Evolutionary conservation across 2,888 invertebrate genomes (phyloP).

Genomic region (Junonia oenone): DNA sequence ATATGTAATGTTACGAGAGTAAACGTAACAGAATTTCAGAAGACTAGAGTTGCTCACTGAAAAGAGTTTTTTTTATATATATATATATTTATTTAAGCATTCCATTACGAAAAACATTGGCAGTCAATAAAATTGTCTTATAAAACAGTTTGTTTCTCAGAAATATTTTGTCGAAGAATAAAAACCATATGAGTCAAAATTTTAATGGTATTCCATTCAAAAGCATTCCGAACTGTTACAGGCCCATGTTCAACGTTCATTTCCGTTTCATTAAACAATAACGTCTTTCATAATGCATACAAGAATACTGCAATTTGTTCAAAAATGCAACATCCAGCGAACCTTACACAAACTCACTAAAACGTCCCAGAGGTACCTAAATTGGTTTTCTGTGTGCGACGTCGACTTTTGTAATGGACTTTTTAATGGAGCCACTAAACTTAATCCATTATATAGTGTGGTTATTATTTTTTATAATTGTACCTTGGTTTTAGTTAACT

Average conservation of each 20-base stretch:
- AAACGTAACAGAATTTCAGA: not conserved
- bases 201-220: too few relatives aligned
- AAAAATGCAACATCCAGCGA: constrained; percentile 13
- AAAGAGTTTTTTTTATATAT: not conserved
- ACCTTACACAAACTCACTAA: constrained; percentile 19
- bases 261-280: constrained; percentile 9
- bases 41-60: not conserved
- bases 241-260: not conserved
- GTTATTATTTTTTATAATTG: constrained; percentile 8
- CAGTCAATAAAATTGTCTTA: too few relatives aligned
- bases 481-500: constrained; percentile 3
- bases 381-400: constrained; percentile 24
- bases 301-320: constrained; percentile 12
- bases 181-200: too few relatives aligned
- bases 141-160: too few relatives aligned
- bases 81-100: too few relatives aligned
- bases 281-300: not conserved
- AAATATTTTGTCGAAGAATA: too few relatives aligned
- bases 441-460: constrained; percentile 13
- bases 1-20: constrained; percentile 5
- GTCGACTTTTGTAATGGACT: constrained; percentile 19
- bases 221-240: not conserved
- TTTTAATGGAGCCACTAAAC: constrained; percentile 22
- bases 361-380: constrained; percentile 21
- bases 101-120: too few relatives aligned